Evolutionary conservation across 2,888 invertebrate genomes (phyloP), one percentile per base, ranked within the genome.

Genomic region (Nasonovia ribisnigri): DNA sequence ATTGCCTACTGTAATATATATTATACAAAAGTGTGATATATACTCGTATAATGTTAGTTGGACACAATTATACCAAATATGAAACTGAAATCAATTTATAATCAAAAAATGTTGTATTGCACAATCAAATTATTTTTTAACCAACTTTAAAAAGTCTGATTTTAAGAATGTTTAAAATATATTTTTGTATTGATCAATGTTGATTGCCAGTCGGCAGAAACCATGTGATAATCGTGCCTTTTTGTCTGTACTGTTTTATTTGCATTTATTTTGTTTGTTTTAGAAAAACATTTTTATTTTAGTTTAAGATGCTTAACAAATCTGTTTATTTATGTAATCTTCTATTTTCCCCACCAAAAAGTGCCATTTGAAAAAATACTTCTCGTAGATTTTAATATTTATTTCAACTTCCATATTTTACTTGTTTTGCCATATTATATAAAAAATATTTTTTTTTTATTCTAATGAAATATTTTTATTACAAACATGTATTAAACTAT

Each of bases 211-310:
- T 86, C 42, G 93, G 93, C 90, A 93, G 93, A 93, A 90, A 93
- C 86, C 86, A 93, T 93, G 93, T 93, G 93, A 93, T 93, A 93
- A 90, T 93, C 90, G 93, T 93, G 93, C 86, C 93, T 93, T 93
- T 93, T 67, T 90, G 86, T 93, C 93, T 93, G 84, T 90, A 67
- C 84, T 93, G 86, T 93, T 60, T 90, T 86, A 90, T 89, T 90
- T 86, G 93, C 93, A 93, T 93, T 93, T 93, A 93, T 93, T 93
- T 89, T 89, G 24, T 46, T 57, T 84, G 51, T 57, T 92, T 86
- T 89, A 42, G 43, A 67, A 24, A 92, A 43, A 77, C 43, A 26
- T 51, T 90, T 89, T 89, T 93, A 84, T 26, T 93, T 93, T 92
- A 89, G 43, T 60, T 67, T 84, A 90, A 93, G 57, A 86, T 26